Base-by-base conservation (phyloP, 2,888 invertebrate genomes). In the Nysson spinosus region DNA sequence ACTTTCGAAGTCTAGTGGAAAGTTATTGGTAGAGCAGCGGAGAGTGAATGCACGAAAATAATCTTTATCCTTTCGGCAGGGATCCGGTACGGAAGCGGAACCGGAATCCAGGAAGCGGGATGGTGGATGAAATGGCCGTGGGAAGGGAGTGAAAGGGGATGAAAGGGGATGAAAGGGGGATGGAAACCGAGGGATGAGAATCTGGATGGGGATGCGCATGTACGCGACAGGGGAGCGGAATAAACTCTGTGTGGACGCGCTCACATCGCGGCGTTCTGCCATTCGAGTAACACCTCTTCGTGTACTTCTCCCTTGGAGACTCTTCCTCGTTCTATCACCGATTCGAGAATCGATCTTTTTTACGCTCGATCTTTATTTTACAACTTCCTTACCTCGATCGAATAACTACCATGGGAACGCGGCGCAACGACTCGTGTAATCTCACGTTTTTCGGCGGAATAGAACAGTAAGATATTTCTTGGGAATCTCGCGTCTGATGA, bases 181-280 rank as follows among this genome's bases (percentile, higher is more conserved):
- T 40, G 34, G 47, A 35, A 39, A 30, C 19, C n/a, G n/a, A 34
- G 37, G 19, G 47, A 49, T 30, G 52, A 56, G 67, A n/a, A n/a
- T n/a, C n/a, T n/a, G 54, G 54, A 51, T 56, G 64, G 69, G 64
- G 69, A 61, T 68, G 69, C 67, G 72, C 72, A 70, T 69, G 71
- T 65, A 72, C 76, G 47, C 63, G 64, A 67, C 62, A 66, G 67
- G 72, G 66, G 57, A 75, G 69, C 66, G 73, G 73, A 72, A 75
- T 69, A 73, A 77, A 73, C 69, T 69, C 69, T 56, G 67, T 70
- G 72, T 49, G 68, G 72, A 77, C 72, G 70, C 72, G 69, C 65
- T 82, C 82, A 82, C 67, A 82, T 79, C 79, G 82, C 72, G 80
- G 75, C 79, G 81, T 73, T 75, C 69, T 67, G 76, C 77, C 78